Base-by-base conservation (phyloP, 2,888 invertebrate genomes). In the Polyploca ridens region DNA sequence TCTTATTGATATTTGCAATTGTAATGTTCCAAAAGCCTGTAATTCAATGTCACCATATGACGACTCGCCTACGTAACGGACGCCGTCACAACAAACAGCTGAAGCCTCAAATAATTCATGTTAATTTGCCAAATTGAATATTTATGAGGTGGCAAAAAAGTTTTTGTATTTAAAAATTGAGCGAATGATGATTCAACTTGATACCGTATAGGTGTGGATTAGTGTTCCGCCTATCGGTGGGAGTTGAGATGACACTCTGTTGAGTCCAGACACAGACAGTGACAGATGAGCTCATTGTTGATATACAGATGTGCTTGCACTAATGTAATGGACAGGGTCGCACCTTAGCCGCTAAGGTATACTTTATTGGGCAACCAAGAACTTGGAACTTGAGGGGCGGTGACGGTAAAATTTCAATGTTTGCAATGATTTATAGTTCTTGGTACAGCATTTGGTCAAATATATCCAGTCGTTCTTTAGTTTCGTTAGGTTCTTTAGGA, bases 221-320 rank as follows among this genome's bases (percentile, higher is more conserved):
- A 54, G 54, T 54, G 54, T 19, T n/a, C 54, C 54, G 54, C 54
- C 54, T 54, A 54, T 54, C 10, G 54, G 54, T 54, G 54, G 54
- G 54, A 19, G 54, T 16, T 10, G 54, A 54, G 54, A 54, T 54
- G 38, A 16, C 38, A 35, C 60, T 75, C 35, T 58, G 76, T 75
- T 68, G 66, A 63, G 41, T 66, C 68, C 69, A 62, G 66, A 69
- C 72, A 69, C 66, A 64, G 72, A 71, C 78, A 73, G 65, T 75
- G 81, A 84, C 70, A 73, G 63, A 83, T 79, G 84, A 74, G 72
- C 68, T 80, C 83, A 85, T 85, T 85, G 85, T 85, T 73, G 75
- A 78, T 73, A 71, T 66, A 69, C 64, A 74, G 74, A 76, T 71
- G 71, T 70, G 54, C 54, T 54, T 54, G 54, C 54, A 41, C 41